Conservation (phyloP, 2,113 vertebrate species). For the Neodon shergylaensis region DNA sequence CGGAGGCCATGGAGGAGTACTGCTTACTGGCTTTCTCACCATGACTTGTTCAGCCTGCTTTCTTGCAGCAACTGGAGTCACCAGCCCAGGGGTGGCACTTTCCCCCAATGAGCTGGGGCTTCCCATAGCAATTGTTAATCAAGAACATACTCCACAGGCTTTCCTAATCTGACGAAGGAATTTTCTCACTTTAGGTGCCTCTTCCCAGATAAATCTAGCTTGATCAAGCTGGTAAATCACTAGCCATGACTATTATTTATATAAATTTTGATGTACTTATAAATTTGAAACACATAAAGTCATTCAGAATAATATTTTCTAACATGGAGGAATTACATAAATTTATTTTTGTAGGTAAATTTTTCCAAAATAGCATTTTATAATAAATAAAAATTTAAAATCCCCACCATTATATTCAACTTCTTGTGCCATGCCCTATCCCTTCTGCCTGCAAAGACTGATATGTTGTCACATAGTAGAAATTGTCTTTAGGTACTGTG, state of each 20-base stretch:
- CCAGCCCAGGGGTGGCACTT: not conserved
- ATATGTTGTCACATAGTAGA: not conserved
- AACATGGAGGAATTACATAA: not conserved
- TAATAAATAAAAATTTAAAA: not conserved
- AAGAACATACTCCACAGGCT: not conserved
- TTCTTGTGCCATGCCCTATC: not conserved
- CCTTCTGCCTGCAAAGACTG: not conserved
- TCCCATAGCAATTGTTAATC: not conserved
- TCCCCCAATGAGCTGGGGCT: not conserved
- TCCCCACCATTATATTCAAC: not conserved
- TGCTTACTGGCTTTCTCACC: not conserved
- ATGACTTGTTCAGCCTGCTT: not conserved
- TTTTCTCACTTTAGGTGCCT: not conserved
- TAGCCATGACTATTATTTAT: not conserved
- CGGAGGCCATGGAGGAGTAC: not conserved
- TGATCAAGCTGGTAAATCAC: not conserved
- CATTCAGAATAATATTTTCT: constrained; percentile 20
- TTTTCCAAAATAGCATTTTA: not conserved
- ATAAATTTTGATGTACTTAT: not conserved
- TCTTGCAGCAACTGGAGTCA: not conserved
- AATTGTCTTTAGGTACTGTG: not conserved
- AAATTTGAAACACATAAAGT: constrained; percentile 5
- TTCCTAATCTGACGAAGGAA: not conserved
- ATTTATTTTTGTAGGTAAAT: not conserved
- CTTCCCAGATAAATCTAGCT: not conserved